Conservation (phyloP, 2,113 vertebrate genomes). For the Brevimyrus niger region DNA sequence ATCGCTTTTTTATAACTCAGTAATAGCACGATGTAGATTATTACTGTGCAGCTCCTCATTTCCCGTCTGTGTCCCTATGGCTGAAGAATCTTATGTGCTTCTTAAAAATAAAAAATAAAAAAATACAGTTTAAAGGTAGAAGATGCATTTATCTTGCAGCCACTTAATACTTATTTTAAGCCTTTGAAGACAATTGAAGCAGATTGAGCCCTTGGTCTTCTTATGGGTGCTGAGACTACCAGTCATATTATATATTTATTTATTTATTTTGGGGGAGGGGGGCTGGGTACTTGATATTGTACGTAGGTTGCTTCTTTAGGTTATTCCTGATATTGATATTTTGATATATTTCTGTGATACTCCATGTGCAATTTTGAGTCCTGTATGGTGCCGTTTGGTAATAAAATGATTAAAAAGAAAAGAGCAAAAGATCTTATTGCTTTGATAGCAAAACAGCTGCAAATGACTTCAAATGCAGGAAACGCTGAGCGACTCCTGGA, state of each 20-base stretch:
- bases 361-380: neutral
- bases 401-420: neutral
- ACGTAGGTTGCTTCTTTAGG: neutral
- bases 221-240: too few species aligned
- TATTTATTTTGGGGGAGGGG: too few species aligned
- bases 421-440: neutral
- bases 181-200: neutral
- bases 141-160: neutral
- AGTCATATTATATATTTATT: too few species aligned
- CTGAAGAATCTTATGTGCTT: neutral
- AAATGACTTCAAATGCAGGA: neutral
- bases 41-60: neutral
- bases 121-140: too few species aligned
- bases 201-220: too few species aligned
- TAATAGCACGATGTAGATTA: too few species aligned
- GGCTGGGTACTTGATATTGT: neutral
- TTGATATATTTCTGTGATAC: neutral
- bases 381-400: neutral
- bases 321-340: neutral
- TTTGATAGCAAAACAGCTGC: too few species aligned
- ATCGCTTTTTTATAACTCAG: neutral
- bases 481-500: neutral
- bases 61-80: neutral
- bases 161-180: neutral
- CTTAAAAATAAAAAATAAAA: neutral